phyloP scores from a whole-genome alignment of 1,140 invertebrate species.

The Apis cerana region DNA sequence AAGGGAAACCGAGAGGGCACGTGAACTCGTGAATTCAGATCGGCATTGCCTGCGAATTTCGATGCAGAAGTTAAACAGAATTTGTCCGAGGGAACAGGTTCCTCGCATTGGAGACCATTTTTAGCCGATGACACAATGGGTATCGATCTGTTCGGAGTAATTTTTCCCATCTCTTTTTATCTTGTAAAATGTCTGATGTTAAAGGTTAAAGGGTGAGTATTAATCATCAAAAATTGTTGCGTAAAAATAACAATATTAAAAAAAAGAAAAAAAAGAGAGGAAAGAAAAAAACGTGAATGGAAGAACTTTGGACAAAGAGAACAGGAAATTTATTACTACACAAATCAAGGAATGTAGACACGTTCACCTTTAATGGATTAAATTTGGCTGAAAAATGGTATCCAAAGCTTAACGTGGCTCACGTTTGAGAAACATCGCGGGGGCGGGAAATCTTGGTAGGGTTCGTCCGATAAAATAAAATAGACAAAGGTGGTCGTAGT shows the following conservation, averaged over 20 bases:
- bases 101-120: not conserved
- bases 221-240: too few species aligned
- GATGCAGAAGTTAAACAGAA: not conserved
- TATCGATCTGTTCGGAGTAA: too few species aligned
- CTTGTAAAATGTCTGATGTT: too few species aligned
- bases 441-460: not conserved
- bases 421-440: not conserved
- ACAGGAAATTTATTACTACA: too few species aligned
- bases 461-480: conserved; percentile 49
- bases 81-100: not conserved
- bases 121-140: not conserved
- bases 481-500: not conserved
- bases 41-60: not conserved
- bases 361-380: too few species aligned
- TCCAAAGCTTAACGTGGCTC: not conserved
- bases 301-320: too few species aligned
- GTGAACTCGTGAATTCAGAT: not conserved
- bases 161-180: too few species aligned
- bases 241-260: too few species aligned
- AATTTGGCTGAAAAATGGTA: not conserved
- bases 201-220: too few species aligned
- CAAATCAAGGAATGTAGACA: too few species aligned
- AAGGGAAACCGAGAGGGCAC: not conserved
- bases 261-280: too few species aligned
- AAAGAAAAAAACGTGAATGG: too few species aligned